phyloP scores from a whole-genome alignment of 2,888 invertebrate genomes.

The Julus scanicus region DNA sequence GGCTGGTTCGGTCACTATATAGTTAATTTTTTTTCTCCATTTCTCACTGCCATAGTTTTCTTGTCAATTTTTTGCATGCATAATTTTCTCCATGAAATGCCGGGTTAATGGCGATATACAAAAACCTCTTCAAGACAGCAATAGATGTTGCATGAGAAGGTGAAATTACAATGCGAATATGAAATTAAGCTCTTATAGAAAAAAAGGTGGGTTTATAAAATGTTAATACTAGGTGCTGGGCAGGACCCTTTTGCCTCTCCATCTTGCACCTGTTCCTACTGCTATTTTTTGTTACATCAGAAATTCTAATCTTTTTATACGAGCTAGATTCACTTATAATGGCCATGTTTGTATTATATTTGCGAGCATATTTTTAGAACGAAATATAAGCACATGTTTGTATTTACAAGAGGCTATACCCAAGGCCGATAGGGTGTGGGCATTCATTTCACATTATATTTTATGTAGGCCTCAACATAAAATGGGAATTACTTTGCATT shows the following conservation, averaged over 20 bases:
- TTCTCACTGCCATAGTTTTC: neutral
- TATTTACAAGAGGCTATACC: neutral
- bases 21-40: neutral
- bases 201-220: constrained; percentile 27
- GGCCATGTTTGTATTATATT: neutral
- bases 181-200: neutral
- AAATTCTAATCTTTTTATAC: constrained; percentile 22
- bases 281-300: constrained; percentile 1
- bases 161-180: constrained; percentile 36
- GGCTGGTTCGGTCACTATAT: neutral
- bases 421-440: constrained; percentile 20
- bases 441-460: neutral
- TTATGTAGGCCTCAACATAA: neutral
- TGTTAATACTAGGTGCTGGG: neutral
- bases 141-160: constrained; percentile 26
- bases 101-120: neutral
- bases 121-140: neutral
- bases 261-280: constrained; percentile 23
- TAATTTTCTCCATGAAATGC: constrained; percentile 1
- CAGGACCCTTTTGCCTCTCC: constrained; percentile 19
- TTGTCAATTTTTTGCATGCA: constrained; percentile 38
- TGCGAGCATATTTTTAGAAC: too few relatives aligned
- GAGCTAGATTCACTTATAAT: constrained; percentile 20
- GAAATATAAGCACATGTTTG: neutral
- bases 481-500: constrained; percentile 5